Base-by-base conservation (phyloP, 2,797 vertebrate genomes). In the Ceryle rudis region DNA sequence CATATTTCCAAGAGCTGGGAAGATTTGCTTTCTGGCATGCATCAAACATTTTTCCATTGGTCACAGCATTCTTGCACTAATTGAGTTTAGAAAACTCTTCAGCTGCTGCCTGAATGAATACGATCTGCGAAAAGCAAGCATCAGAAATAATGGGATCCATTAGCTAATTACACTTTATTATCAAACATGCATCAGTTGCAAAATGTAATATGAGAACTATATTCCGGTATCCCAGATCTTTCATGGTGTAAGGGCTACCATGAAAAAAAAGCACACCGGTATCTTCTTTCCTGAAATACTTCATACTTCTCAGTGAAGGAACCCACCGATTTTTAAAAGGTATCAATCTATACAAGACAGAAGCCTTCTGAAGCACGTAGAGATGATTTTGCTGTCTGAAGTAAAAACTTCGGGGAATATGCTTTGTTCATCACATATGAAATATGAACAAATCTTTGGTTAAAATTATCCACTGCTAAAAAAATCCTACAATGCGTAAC, bases 31-130 rank as follows among this genome's bases (percentile, higher is more conserved):
- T 94, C 86, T 95, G 95, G 96, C 93, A 97, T 47, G 88, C 91
- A 85, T 87, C 73, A 91, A 90, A 91, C 81, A 97, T 97, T 97
- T 96, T 97, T 97, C 96, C 96, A 94, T 85, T 95, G 93, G 95
- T 96, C 93, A 85, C 78, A 93, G 95, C 94, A 93, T 97, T 97
- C 86, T 95, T 97, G 81, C 61, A 89, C 93, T 97, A 94, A 95
- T 95, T 96, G 90, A 93, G 78, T 95, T 97, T 94, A 96, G 78
- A 94, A 94, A 94, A 93, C 55, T 96, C 80, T 93, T 96, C 93
- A 85, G 85, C 90, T 89, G 89, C 93, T 89, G 91, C 88, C 51
- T 61, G 62, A 58, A 93, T 88, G 70, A 96, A 88, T 64, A 86
- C 0, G 31, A 93, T 92, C 80, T 55, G 44, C 77, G 70, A 91